Conservation (phyloP, 2,113 vertebrate species). For the Cyanocitta stelleri region DNA sequence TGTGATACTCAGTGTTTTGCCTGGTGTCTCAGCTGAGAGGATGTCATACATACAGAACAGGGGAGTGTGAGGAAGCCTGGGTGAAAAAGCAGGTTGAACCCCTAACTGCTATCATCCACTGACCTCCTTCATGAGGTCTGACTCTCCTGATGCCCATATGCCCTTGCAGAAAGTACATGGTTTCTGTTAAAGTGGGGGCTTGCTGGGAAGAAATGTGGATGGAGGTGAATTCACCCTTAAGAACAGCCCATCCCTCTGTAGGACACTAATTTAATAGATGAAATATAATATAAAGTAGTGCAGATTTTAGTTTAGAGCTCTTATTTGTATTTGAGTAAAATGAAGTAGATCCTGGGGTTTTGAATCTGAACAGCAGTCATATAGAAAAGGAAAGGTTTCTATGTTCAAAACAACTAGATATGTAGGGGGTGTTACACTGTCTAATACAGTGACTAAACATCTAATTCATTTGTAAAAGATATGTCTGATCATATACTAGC, state of each 20-base stretch:
- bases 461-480: background rate
- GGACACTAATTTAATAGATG: background rate
- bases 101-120: rapidly evolving
- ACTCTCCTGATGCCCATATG: background rate
- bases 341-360: background rate
- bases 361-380: background rate
- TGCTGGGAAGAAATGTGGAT: background rate
- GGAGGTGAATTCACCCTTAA: background rate
- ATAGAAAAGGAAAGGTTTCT: background rate
- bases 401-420: background rate
- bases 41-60: background rate
- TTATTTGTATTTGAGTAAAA: background rate
- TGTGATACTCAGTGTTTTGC: background rate
- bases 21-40: background rate
- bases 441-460: background rate
- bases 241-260: background rate
- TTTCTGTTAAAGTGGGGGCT: background rate
- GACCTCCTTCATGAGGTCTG: background rate
- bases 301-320: background rate
- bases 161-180: background rate
- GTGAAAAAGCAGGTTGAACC: background rate
- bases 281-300: background rate
- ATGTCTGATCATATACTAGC: background rate
- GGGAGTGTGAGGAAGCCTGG: background rate
- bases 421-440: background rate